Base-by-base conservation (phyloP, 2,797 vertebrate species). In the Sebastes diploproa region DNA sequence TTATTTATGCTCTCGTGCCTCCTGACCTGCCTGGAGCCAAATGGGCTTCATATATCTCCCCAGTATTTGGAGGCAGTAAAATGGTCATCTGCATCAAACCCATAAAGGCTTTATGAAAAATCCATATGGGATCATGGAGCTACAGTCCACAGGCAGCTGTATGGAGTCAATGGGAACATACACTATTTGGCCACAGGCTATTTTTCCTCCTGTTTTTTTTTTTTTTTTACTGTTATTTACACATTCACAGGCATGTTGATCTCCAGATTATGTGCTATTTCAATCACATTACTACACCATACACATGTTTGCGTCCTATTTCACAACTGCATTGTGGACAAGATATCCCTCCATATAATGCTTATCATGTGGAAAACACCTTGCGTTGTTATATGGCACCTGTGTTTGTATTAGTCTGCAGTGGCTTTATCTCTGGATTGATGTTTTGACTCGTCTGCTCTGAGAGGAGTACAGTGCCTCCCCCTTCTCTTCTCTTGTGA, bases 1-100 rank as follows among this genome's bases (percentile, higher is more conserved):
- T 92, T 91, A 93, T 94, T 90, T 72, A 95, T 91, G 76, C 14
- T 38, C 75, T 10, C 61, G 73, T 88, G 86, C 90, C 88, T 92
- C 77, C 77, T 91, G 92, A 92, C 88, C 88, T 81, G 77, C 92
- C 87, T 82, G 23, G 1, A 88, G 86, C 83, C 83, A 85, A 89
- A 89, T 78, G 85, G 85, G 85, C 87, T 77, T 84, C 85, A 84
- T 90, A 82, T 88, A 84, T 92, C 82, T 74, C 52, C 55, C 38
- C 78, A 63, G 78, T 82, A 83, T 91, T 86, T 86, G 82, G 72
- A 89, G 64, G 76, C 80, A 69, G 78, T 86, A 72, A 90, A 91
- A 86, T 72, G 76, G 78, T 89, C 89, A 91, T 93, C 87, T 90
- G 86, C 88, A 88, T 94, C 75, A 77, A 72, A 83, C 71, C 80